Evolutionary conservation across 2,797 vertebrate species (phyloP), one percentile per base, ranked within the genome.

Genomic region (Acipenser oxyrinchus): DNA sequence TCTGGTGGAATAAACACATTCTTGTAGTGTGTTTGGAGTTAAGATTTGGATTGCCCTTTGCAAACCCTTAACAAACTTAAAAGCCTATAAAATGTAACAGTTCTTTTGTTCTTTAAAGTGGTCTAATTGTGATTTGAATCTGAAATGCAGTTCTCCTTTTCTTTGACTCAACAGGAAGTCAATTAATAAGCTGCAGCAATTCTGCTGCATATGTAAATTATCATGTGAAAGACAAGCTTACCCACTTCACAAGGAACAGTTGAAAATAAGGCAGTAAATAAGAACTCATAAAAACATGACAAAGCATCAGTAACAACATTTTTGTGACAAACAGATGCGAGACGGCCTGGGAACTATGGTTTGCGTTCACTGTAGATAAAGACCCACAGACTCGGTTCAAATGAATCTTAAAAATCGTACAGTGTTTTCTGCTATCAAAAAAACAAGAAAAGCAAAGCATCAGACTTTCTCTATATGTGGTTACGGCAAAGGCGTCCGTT

Each of bases 251-350:
- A 62, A 62, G 15, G 12, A 62, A 10, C 60, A 62, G 9, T 23
- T 48, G 48, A 62, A 62, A 62, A 37, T 62, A 48, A 62, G 11
- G 60, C 60, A 13, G 18, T 62, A 48, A 62, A 62, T 62, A 37
- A 37, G 15, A 62, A 18, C 18, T 23, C 18, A 62, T 62, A 62
- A 62, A 48, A 37, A 10, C 18, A 48, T 18, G 18, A 9, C 9
- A 62, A 62, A 62, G 15, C 60, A 10, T 48, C 18, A 48, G 8
- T 62, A 62, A 12, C 60, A n/a, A 48, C 8, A 13, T 62, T 13
- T 62, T 62, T 48, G 60, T 37, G 23, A 37, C 8, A 37, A 60
- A 2, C 60, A 62, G 13, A 62, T 62, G 60, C 37, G 3, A 15
- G 60, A 48, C 10, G 60, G 18, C 9, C 8, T 62, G 15, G 15